Evolutionary conservation across 2,113 vertebrate species (phyloP).

Genomic region (Amazona vittata): DNA sequence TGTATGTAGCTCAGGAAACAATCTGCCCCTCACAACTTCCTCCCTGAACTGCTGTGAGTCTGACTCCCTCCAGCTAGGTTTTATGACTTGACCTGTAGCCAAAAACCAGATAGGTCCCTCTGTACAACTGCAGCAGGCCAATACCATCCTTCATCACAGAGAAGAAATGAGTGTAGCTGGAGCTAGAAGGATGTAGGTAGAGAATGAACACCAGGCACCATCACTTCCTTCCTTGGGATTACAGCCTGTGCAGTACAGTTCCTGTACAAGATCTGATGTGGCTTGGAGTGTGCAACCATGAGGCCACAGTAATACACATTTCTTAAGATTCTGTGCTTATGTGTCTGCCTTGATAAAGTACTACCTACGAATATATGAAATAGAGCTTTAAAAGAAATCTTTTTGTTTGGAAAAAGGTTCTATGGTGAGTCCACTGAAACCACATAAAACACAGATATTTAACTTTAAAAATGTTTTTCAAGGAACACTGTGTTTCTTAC

Average conservation of each 20-base stretch:
- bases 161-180: neutral
- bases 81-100: neutral
- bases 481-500: neutral
- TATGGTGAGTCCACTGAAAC: neutral
- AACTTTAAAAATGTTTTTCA: neutral
- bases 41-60: neutral
- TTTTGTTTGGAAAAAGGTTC: neutral
- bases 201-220: neutral
- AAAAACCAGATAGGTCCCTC: fast-evolving
- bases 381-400: neutral
- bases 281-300: neutral
- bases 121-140: neutral
- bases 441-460: neutral
- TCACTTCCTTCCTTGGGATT: neutral
- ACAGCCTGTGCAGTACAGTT: neutral
- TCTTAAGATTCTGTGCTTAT: neutral
- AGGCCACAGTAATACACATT: neutral
- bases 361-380: neutral
- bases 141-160: neutral
- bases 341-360: neutral
- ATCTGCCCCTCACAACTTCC: neutral
- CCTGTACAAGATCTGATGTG: neutral
- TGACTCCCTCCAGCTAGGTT: neutral
- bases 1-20: neutral
- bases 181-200: neutral